Evolutionary conservation across 2,888 invertebrate genomes (phyloP), one percentile per base, ranked within the genome.

Genomic region (Elysia crispata): DNA sequence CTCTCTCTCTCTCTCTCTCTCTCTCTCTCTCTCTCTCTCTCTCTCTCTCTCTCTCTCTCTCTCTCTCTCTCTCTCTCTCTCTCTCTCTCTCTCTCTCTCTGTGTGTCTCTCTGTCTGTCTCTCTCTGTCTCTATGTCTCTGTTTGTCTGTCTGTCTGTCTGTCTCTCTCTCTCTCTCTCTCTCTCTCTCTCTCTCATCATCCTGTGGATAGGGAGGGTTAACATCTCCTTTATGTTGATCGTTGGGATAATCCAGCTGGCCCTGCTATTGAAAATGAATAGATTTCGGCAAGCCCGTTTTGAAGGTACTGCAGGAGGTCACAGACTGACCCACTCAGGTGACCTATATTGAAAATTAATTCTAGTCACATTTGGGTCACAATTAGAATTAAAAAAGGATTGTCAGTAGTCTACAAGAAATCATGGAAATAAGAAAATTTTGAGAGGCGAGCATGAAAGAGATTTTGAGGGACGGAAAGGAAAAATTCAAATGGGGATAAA

Each of bases 41-140:
- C 66, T 64, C 64, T 49, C 49, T 49, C 64, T 66, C 49, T 66
- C 64, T 76, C 76, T 76, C 64, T 76, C 76, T 64, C 64, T 33
- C 49, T 49, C 64, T 66, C 66, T 49, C 60, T 62, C 62, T 33
- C 30, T 25, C 75, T 41, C 20, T 25, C 33, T 25, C 23, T 25
- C 33, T 31, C 18, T 33, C 25, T 50, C 18, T 20, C 41, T 50
- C 25, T 28, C n/a, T 33, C n/a, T 50, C 62, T 33, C 31, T 33
- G 41, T 64, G 15, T 41, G n/a, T 50, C n/a, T n/a, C 41, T 30
- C 31, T 60, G 62, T n/a, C 57, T 69, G 23, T 77, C 69, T 57
- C 70, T 54, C n/a, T 77, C 77, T 77, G 28, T 67, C 54, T 54
- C 30, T 50, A 67, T 69, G 8, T 50, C 69, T 69, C 67, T 67